Evolutionary conservation across 92 coral and sea anemone species (phyloP).

Genomic region (Galaxea fascicularis): DNA sequence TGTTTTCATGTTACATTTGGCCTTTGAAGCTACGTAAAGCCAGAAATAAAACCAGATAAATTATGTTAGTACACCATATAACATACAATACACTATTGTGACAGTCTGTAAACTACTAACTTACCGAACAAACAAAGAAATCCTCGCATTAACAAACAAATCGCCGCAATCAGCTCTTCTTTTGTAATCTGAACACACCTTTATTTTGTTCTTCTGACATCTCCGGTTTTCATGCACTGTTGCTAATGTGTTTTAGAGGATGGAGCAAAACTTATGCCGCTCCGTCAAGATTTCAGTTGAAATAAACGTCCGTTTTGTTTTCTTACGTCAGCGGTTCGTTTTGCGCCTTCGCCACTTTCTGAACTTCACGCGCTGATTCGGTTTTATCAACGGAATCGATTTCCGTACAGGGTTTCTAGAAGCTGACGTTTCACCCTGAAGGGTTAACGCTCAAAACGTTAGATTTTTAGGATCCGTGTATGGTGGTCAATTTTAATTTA

Average conservation of each 20-base stretch:
- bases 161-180: background rate
- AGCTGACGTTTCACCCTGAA: too few relatives aligned
- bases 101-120: background rate
- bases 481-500: too few relatives aligned
- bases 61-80: too few relatives aligned
- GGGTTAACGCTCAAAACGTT: too few relatives aligned
- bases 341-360: conserved; percentile 20
- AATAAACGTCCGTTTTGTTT: background rate
- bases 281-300: conserved; percentile 2
- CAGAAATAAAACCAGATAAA: background rate
- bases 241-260: background rate
- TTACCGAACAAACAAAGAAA: background rate
- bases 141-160: background rate
- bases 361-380: background rate
- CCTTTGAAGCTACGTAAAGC: too few relatives aligned
- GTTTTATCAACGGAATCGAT: too few relatives aligned
- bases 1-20: too few relatives aligned
- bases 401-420: too few relatives aligned
- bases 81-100: background rate
- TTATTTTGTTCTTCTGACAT: conserved; percentile 13
- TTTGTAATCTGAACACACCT: conserved; percentile 22
- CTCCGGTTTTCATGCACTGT: background rate
- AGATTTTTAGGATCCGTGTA: too few relatives aligned
- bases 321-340: conserved; percentile 10
- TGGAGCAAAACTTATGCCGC: background rate